Evolutionary conservation across 2,888 invertebrate genomes (phyloP).

Genomic region (Mesochorus sp.): DNA sequence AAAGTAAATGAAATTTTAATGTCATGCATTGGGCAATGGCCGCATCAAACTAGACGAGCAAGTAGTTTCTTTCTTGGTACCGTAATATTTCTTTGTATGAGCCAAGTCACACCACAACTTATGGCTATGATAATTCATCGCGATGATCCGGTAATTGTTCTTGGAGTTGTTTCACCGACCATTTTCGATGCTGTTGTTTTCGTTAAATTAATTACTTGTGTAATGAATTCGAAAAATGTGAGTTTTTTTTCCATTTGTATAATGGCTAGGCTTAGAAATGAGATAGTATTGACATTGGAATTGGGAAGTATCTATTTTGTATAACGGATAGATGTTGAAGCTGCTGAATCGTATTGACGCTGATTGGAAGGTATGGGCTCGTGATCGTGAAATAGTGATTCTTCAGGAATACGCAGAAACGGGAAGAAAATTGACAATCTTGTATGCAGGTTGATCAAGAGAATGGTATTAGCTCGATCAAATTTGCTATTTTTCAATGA

Average conservation of each 20-base stretch:
- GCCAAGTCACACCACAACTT: constrained; percentile 30
- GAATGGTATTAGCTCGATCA: too few relatives aligned
- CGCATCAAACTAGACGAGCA: constrained; percentile 17
- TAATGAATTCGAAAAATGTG: constrained; percentile 18
- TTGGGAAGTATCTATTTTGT: not conserved
- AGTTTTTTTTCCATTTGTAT: not conserved
- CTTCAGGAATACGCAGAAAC: constrained; percentile 41
- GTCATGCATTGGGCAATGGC: constrained; percentile 47
- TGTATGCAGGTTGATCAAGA: constrained; percentile 31
- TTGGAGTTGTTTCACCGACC: constrained; percentile 24
- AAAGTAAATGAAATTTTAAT: constrained; percentile 45
- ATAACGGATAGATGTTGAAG: constrained; percentile 12
- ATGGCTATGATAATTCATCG: constrained; percentile 1
- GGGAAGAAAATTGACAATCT: constrained; percentile 36
- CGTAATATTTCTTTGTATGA: not conserved
- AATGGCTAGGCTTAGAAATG: not conserved
- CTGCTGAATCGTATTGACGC: constrained; percentile 13
- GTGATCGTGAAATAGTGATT: constrained; percentile 12
- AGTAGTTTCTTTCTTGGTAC: not conserved
- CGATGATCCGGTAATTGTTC: constrained; percentile 11
- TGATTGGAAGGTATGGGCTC: constrained; percentile 37
- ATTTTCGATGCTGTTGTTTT: not conserved
- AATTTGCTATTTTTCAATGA: not conserved
- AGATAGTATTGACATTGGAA: not conserved
- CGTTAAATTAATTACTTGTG: constrained; percentile 14